Evolutionary conservation across 2,113 vertebrate species (phyloP).

Genomic region (Hystrix cristata): DNA sequence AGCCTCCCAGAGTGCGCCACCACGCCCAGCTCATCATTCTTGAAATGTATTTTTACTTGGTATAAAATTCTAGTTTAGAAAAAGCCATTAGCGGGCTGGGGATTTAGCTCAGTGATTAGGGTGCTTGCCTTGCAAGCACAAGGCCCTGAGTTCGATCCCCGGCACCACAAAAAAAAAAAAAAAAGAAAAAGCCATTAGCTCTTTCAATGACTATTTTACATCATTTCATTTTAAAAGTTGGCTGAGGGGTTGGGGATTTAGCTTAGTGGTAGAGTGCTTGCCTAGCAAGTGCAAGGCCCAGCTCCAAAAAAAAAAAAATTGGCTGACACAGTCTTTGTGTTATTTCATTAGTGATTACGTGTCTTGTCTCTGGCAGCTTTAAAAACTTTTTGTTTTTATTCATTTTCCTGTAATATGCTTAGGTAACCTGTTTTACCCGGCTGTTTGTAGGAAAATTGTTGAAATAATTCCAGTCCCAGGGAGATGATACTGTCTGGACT

Average conservation of each 20-base stretch:
- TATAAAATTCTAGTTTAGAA: neutral
- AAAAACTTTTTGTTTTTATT: neutral
- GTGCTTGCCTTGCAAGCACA: no score
- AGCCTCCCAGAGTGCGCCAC: neutral
- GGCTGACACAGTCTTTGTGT: neutral
- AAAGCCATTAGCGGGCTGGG: neutral
- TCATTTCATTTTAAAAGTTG: conserved; percentile 22
- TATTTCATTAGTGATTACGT: neutral
- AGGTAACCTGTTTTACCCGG: neutral
- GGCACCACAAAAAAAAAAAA: no score
- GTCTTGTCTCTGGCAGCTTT: neutral
- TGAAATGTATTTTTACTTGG: neutral
- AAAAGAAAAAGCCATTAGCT: neutral
- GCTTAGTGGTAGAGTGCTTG: no score
- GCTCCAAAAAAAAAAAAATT: neutral
- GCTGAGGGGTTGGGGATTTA: neutral
- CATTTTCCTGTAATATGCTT: neutral
- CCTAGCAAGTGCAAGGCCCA: no score
- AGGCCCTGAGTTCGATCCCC: no score
- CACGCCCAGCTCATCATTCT: neutral
- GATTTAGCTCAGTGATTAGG: no score
- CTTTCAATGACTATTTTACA: neutral
- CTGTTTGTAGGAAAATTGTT: neutral
- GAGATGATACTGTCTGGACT: neutral
- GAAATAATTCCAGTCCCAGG: neutral